Evolutionary conservation across 2,888 invertebrate genomes (phyloP).

Genomic region (Homarus gammarus): DNA sequence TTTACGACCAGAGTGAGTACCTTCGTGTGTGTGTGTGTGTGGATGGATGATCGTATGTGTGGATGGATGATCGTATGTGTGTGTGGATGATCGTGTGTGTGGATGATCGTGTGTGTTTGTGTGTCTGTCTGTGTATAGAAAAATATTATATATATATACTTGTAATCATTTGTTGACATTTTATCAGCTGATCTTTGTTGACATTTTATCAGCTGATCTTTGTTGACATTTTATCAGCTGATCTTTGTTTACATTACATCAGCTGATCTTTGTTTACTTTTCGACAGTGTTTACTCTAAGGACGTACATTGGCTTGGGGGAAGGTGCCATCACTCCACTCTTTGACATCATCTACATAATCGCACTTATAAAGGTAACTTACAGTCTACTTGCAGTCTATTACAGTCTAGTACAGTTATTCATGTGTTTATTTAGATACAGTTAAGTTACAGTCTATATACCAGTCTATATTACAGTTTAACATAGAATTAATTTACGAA

Average conservation of each 20-base stretch:
- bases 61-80: constrained; percentile 21
- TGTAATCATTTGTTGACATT: not conserved
- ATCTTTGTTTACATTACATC: not conserved
- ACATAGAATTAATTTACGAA: too few species aligned
- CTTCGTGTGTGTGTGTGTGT: not conserved
- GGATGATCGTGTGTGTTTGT: not conserved
- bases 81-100: constrained; percentile 2
- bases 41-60: not conserved
- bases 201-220: too few species aligned
- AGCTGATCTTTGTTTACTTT: not conserved
- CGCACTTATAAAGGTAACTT: constrained; percentile 49
- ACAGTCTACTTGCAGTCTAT: not conserved
- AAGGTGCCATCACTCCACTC: constrained; percentile 40
- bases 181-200: too few species aligned
- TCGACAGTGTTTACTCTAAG: constrained; percentile 32
- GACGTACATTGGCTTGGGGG: constrained; percentile 49
- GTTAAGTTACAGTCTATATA: too few species aligned
- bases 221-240: too few species aligned
- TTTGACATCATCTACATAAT: constrained; percentile 56
- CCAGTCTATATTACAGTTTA: too few species aligned
- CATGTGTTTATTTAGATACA: too few species aligned
- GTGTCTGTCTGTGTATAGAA: not conserved
- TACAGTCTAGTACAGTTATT: constrained; percentile 1
- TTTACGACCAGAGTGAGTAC: constrained; percentile 61
- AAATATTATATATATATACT: too few species aligned